phyloP scores from a whole-genome alignment of 2,797 vertebrate genomes.

The Chloroceryle inda region DNA sequence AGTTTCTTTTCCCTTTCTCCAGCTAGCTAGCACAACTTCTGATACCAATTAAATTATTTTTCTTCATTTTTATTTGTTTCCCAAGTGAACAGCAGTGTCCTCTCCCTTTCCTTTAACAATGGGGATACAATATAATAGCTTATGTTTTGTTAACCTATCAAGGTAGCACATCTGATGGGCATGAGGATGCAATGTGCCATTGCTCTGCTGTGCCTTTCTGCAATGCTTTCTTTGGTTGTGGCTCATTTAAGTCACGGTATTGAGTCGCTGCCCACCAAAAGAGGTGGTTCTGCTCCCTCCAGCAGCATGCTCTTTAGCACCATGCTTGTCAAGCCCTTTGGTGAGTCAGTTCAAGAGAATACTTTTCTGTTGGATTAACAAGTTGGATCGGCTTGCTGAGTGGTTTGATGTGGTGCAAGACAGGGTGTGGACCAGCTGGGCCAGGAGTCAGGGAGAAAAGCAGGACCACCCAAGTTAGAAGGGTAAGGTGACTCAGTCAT shows the following conservation, averaged over 20 bases:
- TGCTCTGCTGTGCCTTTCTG: not conserved
- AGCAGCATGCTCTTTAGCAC: not conserved
- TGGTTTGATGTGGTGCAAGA: conserved; percentile 69
- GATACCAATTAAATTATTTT: not conserved
- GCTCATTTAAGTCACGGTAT: rapidly evolving
- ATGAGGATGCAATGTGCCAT: rapidly evolving
- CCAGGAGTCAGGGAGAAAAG: conserved; percentile 3
- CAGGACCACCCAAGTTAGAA: conserved; percentile 56
- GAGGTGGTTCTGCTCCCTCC: not conserved
- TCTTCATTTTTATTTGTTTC: conserved; percentile 23
- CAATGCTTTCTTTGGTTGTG: rapidly evolving
- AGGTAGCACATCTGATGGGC: not conserved
- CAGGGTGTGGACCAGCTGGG: conserved; percentile 43
- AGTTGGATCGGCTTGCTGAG: not conserved
- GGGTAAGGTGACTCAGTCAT: not conserved
- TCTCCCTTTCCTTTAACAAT: not conserved
- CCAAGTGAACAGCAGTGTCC: not conserved
- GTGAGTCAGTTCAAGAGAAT: conserved; percentile 46
- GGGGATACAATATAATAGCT: not conserved
- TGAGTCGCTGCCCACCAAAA: not conserved
- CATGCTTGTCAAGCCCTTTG: not conserved
- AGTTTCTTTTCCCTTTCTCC: not conserved
- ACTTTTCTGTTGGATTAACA: conserved; percentile 48
- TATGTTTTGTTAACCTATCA: not conserved
- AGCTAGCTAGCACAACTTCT: not conserved